phyloP scores from a whole-genome alignment of 2,113 vertebrate genomes.

The Muntiacus muntjak region DNA sequence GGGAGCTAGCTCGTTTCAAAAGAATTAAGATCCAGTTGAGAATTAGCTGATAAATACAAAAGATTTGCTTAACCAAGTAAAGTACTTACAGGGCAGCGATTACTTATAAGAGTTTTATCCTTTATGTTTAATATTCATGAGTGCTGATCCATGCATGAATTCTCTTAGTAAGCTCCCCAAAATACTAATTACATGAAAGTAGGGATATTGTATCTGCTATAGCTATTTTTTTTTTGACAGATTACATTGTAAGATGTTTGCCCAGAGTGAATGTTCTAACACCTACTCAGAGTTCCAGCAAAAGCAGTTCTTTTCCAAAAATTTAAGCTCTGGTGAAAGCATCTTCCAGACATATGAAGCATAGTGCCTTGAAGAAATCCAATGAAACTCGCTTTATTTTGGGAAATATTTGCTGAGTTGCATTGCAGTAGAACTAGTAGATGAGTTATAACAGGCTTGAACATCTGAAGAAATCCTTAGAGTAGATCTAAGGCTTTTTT shows the following conservation, averaged over 20 bases:
- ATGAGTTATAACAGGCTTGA: neutral
- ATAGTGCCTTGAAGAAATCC: neutral
- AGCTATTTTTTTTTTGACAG: conserved; percentile 57
- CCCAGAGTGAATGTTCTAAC: conserved; percentile 42
- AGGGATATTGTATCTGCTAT: conserved; percentile 41
- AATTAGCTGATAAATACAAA: conserved; percentile 42
- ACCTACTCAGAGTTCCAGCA: conserved; percentile 22
- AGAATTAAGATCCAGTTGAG: conserved; percentile 47
- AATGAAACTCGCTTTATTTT: neutral
- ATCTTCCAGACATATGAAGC: neutral
- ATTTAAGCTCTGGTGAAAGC: neutral
- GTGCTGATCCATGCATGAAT: conserved; percentile 15
- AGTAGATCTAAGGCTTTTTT: neutral
- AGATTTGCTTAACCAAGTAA: conserved; percentile 51
- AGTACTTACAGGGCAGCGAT: neutral
- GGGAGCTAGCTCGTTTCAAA: conserved; percentile 51
- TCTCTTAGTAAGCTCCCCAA: conserved; percentile 11
- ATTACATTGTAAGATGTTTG: conserved; percentile 40
- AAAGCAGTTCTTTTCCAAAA: conserved; percentile 49
- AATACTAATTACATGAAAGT: conserved; percentile 56
- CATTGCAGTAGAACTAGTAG: neutral
- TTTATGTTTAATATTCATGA: conserved; percentile 62
- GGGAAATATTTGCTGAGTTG: neutral
- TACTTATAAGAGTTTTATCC: conserved; percentile 47
- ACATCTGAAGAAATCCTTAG: neutral